Conservation (phyloP, 92 coral and sea anemone species). For the Zoanthus gigantus region DNA sequence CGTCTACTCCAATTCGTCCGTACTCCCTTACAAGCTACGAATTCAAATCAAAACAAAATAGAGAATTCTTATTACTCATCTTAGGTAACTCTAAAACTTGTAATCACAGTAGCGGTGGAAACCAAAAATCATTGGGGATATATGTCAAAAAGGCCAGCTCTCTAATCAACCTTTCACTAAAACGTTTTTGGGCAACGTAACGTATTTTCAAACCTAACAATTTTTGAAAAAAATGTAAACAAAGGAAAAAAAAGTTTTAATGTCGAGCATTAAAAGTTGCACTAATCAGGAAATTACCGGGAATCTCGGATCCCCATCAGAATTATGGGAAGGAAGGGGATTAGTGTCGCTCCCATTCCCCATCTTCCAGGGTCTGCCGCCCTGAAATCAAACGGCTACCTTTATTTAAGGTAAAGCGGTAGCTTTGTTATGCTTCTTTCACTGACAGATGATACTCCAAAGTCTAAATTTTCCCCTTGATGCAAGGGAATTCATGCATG, state of each 20-base stretch:
- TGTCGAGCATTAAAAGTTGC: too few relatives aligned
- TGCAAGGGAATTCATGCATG: not conserved
- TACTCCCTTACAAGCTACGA: constrained; percentile 73
- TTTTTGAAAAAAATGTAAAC: too few relatives aligned
- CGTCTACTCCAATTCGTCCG: constrained; percentile 62
- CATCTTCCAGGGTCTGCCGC: too few relatives aligned
- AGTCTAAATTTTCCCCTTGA: not conserved
- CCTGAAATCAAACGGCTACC: not conserved
- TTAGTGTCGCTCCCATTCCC: too few relatives aligned
- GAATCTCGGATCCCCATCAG: too few relatives aligned
- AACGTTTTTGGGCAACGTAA: too few relatives aligned
- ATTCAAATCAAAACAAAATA: not conserved
- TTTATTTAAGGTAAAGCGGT: not conserved
- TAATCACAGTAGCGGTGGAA: not conserved
- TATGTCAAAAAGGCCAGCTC: not conserved
- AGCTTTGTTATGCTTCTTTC: not conserved
- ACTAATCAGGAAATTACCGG: too few relatives aligned
- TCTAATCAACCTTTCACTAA: not conserved
- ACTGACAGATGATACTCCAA: not conserved
- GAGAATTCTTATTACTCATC: not conserved
- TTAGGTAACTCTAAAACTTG: not conserved
- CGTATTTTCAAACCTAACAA: too few relatives aligned
- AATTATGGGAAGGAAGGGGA: too few relatives aligned
- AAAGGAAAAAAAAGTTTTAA: too few relatives aligned
- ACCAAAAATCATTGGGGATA: not conserved